Base-by-base conservation (phyloP, 2,797 vertebrate species). In the Notolepis coatsorum region DNA sequence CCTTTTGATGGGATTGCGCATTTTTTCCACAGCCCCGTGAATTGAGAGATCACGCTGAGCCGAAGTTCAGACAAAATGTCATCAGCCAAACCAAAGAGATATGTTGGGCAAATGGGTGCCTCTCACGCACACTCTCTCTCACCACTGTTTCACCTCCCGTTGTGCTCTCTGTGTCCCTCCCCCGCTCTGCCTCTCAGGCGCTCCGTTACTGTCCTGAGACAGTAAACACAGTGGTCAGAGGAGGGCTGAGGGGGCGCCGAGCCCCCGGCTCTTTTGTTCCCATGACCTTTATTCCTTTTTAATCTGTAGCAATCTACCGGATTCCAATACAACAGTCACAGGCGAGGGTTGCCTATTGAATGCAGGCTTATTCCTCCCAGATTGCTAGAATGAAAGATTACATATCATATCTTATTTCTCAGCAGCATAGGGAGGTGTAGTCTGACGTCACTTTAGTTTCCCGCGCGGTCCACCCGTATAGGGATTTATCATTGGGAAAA, bases 191-290 rank as follows among this genome's bases (percentile, higher is more conserved):
- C 71, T 76, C 77, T 66, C 70, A 24, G 75, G 78, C 38, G 83
- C 68, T 73, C 70, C 71, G 55, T 74, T 79, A 64, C 79, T 82
- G 75, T 71, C 75, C 74, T 87, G 88, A 91, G 86, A 89, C 91
- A 85, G 83, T 87, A 88, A 92, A 92, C 84, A 88, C 35, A 73
- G 73, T 77, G 79, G 75, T 86, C 80, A 38, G 61, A 69, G 69
- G 68, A 75, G 73, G 68, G 74, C 68, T 84, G 70, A 67, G 43
- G 77, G 80, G 87, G 90, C 84, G 90, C 84, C 82, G 72, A 68
- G 55, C 77, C 75, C 78, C 65, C 72, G 60, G 38, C 59, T 63
- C 59, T 27, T 57, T 79, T 71, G 63, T 76, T 77, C 65, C 60
- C 13, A 2, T 24, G 13, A n/a, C 13, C 23, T 41, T 48, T 25